phyloP scores from a whole-genome alignment of 2,888 invertebrate species.

The Cosmopolites sordidus region DNA sequence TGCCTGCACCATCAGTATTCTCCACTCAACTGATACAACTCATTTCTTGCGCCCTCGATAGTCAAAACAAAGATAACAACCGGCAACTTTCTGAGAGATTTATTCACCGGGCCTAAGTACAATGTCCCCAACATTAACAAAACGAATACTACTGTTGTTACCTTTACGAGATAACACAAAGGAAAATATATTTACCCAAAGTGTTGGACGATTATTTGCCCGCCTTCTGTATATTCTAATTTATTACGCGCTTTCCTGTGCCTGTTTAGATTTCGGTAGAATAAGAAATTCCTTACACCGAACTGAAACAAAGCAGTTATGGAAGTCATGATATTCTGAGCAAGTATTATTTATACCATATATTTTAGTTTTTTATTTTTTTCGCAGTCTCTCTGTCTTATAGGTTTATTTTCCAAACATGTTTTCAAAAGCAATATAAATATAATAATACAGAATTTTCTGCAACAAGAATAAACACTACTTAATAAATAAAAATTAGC shows the following conservation, averaged over 20 bases:
- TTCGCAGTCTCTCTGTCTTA: too few relatives aligned
- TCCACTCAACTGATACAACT: neutral
- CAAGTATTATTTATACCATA: too few relatives aligned
- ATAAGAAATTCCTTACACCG: neutral
- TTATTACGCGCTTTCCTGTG: constrained; percentile 20
- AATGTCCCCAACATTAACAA: constrained; percentile 8
- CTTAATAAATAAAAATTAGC: too few relatives aligned
- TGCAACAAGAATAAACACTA: too few relatives aligned
- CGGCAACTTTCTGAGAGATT: constrained; percentile 2
- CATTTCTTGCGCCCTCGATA: neutral
- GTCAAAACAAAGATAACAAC: constrained; percentile 5
- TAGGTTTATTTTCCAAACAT: too few relatives aligned
- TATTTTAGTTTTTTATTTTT: too few relatives aligned
- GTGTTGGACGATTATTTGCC: constrained; percentile 7
- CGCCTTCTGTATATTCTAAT: constrained; percentile 10
- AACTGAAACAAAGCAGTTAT: too few relatives aligned
- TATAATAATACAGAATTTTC: too few relatives aligned
- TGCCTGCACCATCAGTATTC: too few relatives aligned
- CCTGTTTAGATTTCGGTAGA: neutral
- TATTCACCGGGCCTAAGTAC: constrained; percentile 2
- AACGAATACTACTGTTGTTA: constrained; percentile 9
- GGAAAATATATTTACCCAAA: constrained; percentile 12
- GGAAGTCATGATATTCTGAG: too few relatives aligned
- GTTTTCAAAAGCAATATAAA: too few relatives aligned
- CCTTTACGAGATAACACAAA: constrained; percentile 12